A percentile compares a stretch with the other conserved stretches of the same genome.
Evolutionary conservation across 1,140 invertebrate genomes (phyloP).

Genomic region (Hestina assimilis): DNA sequence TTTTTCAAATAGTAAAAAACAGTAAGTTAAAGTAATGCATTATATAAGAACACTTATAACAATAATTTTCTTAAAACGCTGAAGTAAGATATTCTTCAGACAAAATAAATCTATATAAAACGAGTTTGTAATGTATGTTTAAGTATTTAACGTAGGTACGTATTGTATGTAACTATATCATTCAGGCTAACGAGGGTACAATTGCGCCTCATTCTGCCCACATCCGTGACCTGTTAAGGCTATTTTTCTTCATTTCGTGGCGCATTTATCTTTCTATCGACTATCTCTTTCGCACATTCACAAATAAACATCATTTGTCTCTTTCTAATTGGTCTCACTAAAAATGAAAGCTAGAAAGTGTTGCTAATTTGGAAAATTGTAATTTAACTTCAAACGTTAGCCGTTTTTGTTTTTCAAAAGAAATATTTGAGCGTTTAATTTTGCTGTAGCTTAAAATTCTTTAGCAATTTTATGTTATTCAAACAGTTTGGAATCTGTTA

Average conservation of each 20-base stretch:
- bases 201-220: slow-evolving; percentile 1
- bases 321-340: neutral
- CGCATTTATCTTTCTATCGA: slow-evolving; percentile 22
- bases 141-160: neutral
- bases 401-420: neutral
- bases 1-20: too few relatives aligned
- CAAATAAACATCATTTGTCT: neutral
- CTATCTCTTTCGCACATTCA: neutral
- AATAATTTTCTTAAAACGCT: too few relatives aligned
- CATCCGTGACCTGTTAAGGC: slow-evolving; percentile 14
- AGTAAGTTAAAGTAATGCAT: too few relatives aligned
- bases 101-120: too few relatives aligned
- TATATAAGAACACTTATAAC: too few relatives aligned
- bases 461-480: too few relatives aligned
- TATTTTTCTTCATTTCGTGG: slow-evolving; percentile 32
- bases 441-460: too few relatives aligned
- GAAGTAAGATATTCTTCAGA: too few relatives aligned
- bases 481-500: too few relatives aligned
- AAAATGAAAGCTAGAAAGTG: neutral
- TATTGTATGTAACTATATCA: neutral
- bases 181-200: slow-evolving; percentile 12
- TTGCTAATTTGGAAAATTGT: neutral
- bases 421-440: neutral
- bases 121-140: neutral
- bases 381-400: neutral